phyloP scores from a whole-genome alignment of 2,113 vertebrate genomes.

The Paramisgurnus dabryanus region DNA sequence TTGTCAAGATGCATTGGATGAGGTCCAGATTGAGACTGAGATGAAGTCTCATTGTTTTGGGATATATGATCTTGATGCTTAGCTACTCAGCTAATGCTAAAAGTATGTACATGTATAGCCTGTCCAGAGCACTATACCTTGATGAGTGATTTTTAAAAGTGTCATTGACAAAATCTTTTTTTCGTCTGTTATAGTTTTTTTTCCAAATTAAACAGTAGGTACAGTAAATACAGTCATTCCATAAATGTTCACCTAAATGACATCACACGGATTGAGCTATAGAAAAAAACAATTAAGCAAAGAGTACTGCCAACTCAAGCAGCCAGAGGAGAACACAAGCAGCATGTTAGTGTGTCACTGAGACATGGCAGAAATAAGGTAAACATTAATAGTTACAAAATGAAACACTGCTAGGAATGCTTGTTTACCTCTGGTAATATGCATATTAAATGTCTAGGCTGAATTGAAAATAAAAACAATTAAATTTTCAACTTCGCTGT shows the following conservation, averaged over 20 bases:
- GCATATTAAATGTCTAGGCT: conserved; percentile 72
- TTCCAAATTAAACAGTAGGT: neutral
- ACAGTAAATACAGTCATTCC: neutral
- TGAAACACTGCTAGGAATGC: conserved; percentile 67
- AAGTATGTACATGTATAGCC: too few species aligned
- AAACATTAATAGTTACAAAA: conserved; percentile 78
- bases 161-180: too few species aligned
- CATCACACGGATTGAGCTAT: conserved; percentile 36
- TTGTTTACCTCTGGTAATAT: conserved; percentile 81
- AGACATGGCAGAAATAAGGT: conserved; percentile 70
- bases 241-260: neutral
- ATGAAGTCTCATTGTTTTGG: neutral
- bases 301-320: conserved; percentile 8
- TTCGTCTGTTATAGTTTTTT: too few species aligned
- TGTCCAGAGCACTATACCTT: too few species aligned
- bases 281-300: conserved; percentile 67
- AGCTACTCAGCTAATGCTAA: neutral
- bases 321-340: conserved; percentile 60
- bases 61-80: neutral
- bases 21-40: conserved; percentile 59
- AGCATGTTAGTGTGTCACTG: conserved; percentile 66
- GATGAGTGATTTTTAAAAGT: too few species aligned
- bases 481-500: conserved; percentile 61
- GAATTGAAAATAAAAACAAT: conserved; percentile 71
- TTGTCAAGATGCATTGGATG: conserved; percentile 77